Percentiles rank a stretch among this genome's conserved stretches.
Conservation (phyloP, 2,113 vertebrate species). For the Stigmatopora argus region DNA sequence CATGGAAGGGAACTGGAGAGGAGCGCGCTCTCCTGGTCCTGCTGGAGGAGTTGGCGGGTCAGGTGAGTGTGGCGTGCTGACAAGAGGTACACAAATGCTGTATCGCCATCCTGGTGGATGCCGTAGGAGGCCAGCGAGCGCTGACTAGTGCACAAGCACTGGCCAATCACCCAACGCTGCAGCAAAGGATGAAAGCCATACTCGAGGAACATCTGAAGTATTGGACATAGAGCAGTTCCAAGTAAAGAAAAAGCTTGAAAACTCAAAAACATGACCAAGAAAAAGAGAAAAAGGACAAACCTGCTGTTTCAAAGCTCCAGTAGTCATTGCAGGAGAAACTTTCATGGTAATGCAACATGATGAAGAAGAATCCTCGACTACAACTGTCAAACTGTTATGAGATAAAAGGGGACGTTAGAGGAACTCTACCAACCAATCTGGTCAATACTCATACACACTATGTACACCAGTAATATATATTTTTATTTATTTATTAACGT, state of each 20-base stretch:
- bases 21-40: constrained; percentile 70
- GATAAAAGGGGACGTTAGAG: not conserved
- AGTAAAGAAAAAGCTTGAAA: not conserved
- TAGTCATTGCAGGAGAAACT: constrained; percentile 73
- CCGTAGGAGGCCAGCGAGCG: constrained; percentile 82
- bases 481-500: too few species aligned
- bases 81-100: constrained; percentile 84
- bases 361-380: constrained; percentile 80
- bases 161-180: constrained; percentile 90
- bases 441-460: not conserved
- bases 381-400: constrained; percentile 74
- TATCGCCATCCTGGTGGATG: constrained; percentile 73
- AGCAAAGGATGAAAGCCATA: constrained; percentile 85
- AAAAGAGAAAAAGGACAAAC: constrained; percentile 44
- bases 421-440: not conserved
- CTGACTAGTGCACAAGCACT: constrained; percentile 78
- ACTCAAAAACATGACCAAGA: not conserved
- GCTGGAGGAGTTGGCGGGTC: constrained; percentile 67
- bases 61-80: constrained; percentile 70
- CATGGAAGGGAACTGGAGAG: constrained; percentile 34
- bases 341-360: constrained; percentile 79
- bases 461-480: not conserved
- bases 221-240: not conserved
- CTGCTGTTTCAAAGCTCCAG: constrained; percentile 82
- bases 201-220: constrained; percentile 79